Base-by-base conservation (phyloP, 2,888 invertebrate species). In the Brachynemurus nebulosus region DNA sequence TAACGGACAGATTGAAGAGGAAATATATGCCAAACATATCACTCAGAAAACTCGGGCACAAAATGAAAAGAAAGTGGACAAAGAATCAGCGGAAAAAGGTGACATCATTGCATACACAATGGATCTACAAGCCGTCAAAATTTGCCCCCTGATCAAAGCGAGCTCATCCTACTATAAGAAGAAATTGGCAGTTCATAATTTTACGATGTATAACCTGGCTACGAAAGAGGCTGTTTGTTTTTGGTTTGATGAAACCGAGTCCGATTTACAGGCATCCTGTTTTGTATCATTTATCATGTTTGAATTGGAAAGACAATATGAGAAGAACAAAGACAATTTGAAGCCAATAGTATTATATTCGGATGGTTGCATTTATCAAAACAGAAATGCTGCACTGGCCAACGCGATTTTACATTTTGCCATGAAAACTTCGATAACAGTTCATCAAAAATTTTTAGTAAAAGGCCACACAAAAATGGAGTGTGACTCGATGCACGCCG, bases 401-500 rank as follows among this genome's bases (percentile, higher is more conserved):
- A 56, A 53, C 46, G 55, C 58, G 9, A 45, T 59, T 21, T 46
- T 56, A 17, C 40, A 51, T 14, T 51, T 55, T 21, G 44, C 55
- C 16, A 43, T 51, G 19, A 43, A 51, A 44, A 43, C 51, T 12
- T 48, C 50, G 6, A 46, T 51, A 12, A 45, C 41, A 2, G 48
- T 50, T 12, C 34, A 45, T 30, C 55, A 55, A 45, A 55, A 54
- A 35, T 53, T 42, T 47, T 45, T 55, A 14, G 52, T 50, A 19
- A 50, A 51, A 38, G 53, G 55, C 1, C 56, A 56, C 44, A 55
- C 56, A 3, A 56, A 56, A 47, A 57, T 54, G 53, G 54, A 57
- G 44, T 52, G 53, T 33, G 57, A 58, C 47, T 48, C 50, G 3
- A 50, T 55, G 2, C 56, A 58, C 45, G 46, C 46, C 42, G 33